Evolutionary conservation across 2,797 vertebrate genomes (phyloP), one percentile per base, ranked within the genome.

Genomic region (Pseudomugil gertrudae): DNA sequence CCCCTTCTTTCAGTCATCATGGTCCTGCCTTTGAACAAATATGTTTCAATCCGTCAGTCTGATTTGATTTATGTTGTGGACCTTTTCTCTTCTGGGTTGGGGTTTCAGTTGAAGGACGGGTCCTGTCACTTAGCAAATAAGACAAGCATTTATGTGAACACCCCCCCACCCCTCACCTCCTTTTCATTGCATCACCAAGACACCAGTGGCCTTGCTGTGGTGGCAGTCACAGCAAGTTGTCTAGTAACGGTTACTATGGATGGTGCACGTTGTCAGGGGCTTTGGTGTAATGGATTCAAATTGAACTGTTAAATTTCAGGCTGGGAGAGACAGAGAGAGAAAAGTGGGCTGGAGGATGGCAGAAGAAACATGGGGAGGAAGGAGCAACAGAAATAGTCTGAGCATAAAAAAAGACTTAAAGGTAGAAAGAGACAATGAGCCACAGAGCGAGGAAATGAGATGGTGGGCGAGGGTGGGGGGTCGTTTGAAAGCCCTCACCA

Each of bases 201-300:
- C 5, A 24, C 55, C 36, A 9, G 53, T 32, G 67, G 70, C 55
- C 66, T 58, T 6, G 40, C 35, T 32, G 45, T 2, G 43, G 66
- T 56, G 19, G 57, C 72, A 60, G 76, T 70, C 68, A 69, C 65
- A 32, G 69, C 38, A 0, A 76, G 90, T 89, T 86, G 88, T 92
- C 90, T 86, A 38, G 88, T 84, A 86, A 89, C 85, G 9, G 89
- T 92, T 92, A 48, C 90, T 85, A 92, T 91, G 90, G 90, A 84
- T 79, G 82, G 86, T 59, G 63, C 78, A 60, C 80, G 79, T 82
- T 78, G 82, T 84, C 82, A 67, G 71, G 74, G 72, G 66, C 80
- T 81, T 61, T 78, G 76, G 84, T 89, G 89, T 88, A 85, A 90
- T 89, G 85, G 84, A 86, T 90, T 92, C 85, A 82, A 88, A 88